Conservation (phyloP, 2,888 invertebrate species). For the Drosophila hamatofila region DNA sequence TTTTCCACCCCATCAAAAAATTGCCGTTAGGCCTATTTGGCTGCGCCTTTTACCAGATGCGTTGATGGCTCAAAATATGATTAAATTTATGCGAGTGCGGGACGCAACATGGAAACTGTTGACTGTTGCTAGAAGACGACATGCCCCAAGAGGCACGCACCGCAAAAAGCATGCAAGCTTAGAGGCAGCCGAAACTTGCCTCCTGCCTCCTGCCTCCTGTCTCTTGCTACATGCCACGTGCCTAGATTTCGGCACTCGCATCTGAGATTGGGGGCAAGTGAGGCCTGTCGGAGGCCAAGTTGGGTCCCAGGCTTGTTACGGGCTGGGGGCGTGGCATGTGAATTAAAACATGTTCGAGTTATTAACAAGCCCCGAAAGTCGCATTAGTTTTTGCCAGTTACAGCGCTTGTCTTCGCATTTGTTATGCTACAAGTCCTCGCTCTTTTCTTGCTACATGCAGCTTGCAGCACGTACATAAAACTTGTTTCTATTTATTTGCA, state of each 20-base stretch:
- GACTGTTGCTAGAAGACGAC: conserved; percentile 48
- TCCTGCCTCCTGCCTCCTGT: conserved; percentile 1
- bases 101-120: conserved; percentile 59
- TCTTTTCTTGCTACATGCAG: background rate
- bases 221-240: conserved; percentile 21
- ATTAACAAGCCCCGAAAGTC: conserved; percentile 73
- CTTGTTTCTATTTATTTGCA: conserved; percentile 56
- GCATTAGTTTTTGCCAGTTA: conserved; percentile 65
- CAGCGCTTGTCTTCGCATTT: conserved; percentile 43
- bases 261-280: conserved; percentile 44
- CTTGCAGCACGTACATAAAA: conserved; percentile 24
- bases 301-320: background rate
- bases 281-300: conserved; percentile 7
- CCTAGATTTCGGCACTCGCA: conserved; percentile 42
- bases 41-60: background rate
- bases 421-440: conserved; percentile 15
- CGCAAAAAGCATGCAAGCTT: conserved; percentile 36
- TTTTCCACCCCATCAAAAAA: background rate
- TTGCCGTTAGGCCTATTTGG: conserved; percentile 17
- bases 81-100: conserved; percentile 68
- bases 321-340: conserved; percentile 50
- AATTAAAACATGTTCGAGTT: conserved; percentile 77
- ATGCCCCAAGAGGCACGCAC: conserved; percentile 36
- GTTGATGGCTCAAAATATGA: conserved; percentile 56
- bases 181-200: conserved; percentile 33